Percentiles rank a stretch among this genome's conserved stretches.
Conservation (phyloP, 2,888 invertebrate genomes). For the Aricia artaxerxes region DNA sequence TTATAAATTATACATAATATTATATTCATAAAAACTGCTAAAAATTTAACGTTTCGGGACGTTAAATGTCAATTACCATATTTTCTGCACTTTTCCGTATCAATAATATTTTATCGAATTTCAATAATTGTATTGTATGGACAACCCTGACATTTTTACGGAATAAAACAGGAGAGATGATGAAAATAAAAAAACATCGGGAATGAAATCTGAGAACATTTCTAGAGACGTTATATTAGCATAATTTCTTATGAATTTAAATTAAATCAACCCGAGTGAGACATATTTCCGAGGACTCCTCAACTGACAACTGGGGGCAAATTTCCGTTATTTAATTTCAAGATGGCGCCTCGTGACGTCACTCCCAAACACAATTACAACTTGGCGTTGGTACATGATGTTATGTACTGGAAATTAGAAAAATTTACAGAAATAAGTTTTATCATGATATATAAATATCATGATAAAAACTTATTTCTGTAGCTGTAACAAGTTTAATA, state of each 20-base stretch:
- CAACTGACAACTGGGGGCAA: conserved; percentile 7
- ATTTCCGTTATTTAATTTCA: conserved; percentile 24
- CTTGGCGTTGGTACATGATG: neutral
- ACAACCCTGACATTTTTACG: neutral
- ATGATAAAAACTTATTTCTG: no score
- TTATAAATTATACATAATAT: no score
- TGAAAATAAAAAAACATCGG: neutral
- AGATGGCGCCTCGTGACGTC: conserved; percentile 3
- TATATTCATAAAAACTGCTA: neutral
- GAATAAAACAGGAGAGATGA: neutral
- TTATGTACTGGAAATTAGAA: no score
- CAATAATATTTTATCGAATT: neutral
- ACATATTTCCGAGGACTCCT: conserved; percentile 8
- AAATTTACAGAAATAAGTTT: no score
- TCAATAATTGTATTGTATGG: neutral
- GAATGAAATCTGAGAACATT: neutral
- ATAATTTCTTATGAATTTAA: conserved; percentile 18
- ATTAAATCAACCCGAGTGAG: conserved; percentile 2
- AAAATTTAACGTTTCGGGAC: neutral
- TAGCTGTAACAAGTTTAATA: no score
- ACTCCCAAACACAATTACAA: neutral
- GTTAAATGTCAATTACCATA: neutral
- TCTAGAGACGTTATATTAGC: neutral
- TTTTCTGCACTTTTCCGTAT: neutral
- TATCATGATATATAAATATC: no score